These are phyloP conservation scores for Momotus momota DNA, from an alignment of 2,797 vertebrate species.

Conservation along the genomic window DNA sequence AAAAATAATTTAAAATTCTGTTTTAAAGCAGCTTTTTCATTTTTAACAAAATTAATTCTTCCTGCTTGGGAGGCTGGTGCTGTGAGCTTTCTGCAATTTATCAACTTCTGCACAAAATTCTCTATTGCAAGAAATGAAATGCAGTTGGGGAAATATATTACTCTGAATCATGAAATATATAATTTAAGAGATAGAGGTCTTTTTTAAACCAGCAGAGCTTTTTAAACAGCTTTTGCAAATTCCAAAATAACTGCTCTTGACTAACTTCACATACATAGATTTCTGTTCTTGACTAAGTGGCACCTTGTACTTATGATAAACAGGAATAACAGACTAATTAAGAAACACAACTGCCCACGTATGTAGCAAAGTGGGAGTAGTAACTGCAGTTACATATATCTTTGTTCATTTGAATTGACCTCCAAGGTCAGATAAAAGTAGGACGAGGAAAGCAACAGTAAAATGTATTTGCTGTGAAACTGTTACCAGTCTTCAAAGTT, in stretches of 20 bases:
- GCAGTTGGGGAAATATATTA: not conserved
- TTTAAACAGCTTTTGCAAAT: conserved; percentile 16
- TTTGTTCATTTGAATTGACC: not conserved
- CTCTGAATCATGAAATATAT: not conserved
- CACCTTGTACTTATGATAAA: conserved; percentile 1
- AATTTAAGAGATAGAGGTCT: not conserved
- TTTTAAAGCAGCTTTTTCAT: not conserved
- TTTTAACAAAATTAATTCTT: not conserved
- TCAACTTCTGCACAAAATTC: not conserved
- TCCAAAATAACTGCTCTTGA: conserved; percentile 13
- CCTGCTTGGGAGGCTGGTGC: not conserved
- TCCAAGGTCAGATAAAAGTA: not conserved
- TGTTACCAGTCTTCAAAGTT: not conserved
- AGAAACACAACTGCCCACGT: not conserved
- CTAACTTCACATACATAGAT: not conserved
- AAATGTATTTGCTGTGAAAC: not conserved
- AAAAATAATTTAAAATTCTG: not conserved
- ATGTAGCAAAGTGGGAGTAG: not conserved
- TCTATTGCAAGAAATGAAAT: not conserved
- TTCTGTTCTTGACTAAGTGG: conserved; percentile 14
- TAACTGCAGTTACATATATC: not conserved
- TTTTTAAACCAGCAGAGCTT: conserved; percentile 1
- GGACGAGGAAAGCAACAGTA: not conserved
- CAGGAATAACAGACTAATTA: not conserved
- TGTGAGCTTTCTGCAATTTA: not conserved